Conservation (phyloP, 2,797 vertebrate species). For the Xenentodon cancila region DNA sequence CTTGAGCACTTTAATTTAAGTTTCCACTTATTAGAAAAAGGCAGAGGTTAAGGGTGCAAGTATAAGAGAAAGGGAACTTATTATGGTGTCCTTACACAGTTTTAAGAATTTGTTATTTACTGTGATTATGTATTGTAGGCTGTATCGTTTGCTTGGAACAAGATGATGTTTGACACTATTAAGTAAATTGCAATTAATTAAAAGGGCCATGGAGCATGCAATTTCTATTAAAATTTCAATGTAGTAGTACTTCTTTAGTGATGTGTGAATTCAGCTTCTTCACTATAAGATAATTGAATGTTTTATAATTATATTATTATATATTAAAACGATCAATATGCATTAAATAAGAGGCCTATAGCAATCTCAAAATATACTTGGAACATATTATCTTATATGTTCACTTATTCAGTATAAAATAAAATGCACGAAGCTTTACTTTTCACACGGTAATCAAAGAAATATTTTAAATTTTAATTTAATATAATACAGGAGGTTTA, state of each 20-base stretch:
- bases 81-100: constrained; percentile 24
- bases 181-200: neutral
- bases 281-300: neutral
- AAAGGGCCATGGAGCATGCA: neutral
- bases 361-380: neutral
- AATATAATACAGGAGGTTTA: too few species aligned
- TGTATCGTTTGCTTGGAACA: constrained; percentile 5
- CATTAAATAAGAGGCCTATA: too few species aligned
- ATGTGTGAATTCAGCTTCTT: too few species aligned
- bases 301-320: constrained; percentile 3
- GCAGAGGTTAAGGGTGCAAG: constrained; percentile 38
- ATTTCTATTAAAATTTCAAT: neutral
- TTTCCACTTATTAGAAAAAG: constrained; percentile 50
- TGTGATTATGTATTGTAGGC: too few species aligned
- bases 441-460: too few species aligned
- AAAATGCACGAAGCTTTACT: too few species aligned
- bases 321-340: neutral
- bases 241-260: neutral
- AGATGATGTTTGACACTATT: neutral
- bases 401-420: neutral
- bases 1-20: constrained; percentile 50
- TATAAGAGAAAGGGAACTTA: constrained; percentile 32
- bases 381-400: neutral
- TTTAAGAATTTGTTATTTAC: constrained; percentile 23
- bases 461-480: too few species aligned